A percentile compares a stretch with the other conserved stretches of the same genome.
These are phyloP conservation scores for Athene noctua DNA, from an alignment of 2,113 vertebrate species.

Conservation along the genomic window DNA sequence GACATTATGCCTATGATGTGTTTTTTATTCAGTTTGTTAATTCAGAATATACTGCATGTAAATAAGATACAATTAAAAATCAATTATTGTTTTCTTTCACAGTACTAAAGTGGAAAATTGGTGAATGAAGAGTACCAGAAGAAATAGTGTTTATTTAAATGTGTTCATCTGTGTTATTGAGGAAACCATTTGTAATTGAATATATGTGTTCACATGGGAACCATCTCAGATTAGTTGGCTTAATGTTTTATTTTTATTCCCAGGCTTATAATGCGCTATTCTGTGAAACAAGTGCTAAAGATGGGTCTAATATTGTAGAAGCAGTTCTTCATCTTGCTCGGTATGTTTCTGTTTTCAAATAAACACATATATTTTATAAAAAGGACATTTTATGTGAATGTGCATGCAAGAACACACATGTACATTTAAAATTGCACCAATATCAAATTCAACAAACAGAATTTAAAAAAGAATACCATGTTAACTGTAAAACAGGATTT, in stretches of 20 bases:
- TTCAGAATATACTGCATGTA: not conserved
- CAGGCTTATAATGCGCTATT: constrained; percentile 87
- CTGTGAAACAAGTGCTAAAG: constrained; percentile 94
- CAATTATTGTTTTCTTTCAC: not conserved
- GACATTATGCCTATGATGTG: not conserved
- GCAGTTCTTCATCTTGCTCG: constrained; percentile 92
- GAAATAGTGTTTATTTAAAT: not conserved
- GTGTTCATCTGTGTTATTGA: not conserved
- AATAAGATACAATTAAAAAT: not conserved
- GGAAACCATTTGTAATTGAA: not conserved
- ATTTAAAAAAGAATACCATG: not conserved
- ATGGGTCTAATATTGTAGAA: constrained; percentile 88
- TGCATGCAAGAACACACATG: not conserved
- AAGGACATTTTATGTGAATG: not conserved
- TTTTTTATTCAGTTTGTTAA: not conserved
- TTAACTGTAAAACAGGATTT: not conserved
- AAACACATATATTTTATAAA: not conserved
- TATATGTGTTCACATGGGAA: not conserved
- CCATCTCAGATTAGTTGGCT: not conserved
- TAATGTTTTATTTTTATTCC: not conserved
- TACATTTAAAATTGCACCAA: not conserved
- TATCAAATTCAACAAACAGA: not conserved
- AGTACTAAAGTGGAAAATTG: not conserved
- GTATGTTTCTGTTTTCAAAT: constrained; percentile 55
- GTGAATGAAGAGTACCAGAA: not conserved